Evolutionary conservation across 2,113 vertebrate genomes (phyloP).

Genomic region (Scytalopus superciliaris): DNA sequence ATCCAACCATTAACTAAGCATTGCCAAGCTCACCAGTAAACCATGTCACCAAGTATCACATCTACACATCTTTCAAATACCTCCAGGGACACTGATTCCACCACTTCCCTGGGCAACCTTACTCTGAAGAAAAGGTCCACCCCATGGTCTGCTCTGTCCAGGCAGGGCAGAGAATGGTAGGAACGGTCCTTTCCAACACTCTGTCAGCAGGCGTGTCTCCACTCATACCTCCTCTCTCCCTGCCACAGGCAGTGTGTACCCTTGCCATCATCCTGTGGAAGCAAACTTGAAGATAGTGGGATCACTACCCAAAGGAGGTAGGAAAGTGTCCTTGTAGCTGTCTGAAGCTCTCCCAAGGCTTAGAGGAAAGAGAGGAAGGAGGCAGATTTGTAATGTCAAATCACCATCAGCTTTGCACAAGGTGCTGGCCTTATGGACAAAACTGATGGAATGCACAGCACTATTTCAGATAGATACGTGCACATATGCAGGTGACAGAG

Average conservation of each 20-base stretch:
- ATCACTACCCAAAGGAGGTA: background rate
- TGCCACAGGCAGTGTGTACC: background rate
- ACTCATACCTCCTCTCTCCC: background rate
- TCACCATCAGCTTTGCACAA: background rate
- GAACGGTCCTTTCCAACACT: background rate
- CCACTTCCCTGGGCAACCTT: too few species aligned
- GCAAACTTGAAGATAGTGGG: background rate
- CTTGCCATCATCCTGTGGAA: background rate
- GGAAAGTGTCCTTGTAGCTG: background rate
- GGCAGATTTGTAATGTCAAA: background rate
- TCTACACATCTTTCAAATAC: background rate
- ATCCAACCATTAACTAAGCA: background rate
- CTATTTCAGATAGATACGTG: background rate
- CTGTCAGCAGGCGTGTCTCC: background rate
- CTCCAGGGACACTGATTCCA: background rate
- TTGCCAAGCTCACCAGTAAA: background rate
- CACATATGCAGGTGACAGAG: background rate
- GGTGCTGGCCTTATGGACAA: background rate
- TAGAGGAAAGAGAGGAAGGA: background rate
- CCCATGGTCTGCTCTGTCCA: background rate
- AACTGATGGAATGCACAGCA: background rate
- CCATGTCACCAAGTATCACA: rapidly evolving
- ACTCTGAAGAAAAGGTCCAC: background rate
- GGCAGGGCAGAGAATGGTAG: background rate
- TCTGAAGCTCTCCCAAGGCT: background rate